Evolutionary conservation across 2,113 vertebrate genomes (phyloP).

Genomic region (Archocentrus centrarchus): DNA sequence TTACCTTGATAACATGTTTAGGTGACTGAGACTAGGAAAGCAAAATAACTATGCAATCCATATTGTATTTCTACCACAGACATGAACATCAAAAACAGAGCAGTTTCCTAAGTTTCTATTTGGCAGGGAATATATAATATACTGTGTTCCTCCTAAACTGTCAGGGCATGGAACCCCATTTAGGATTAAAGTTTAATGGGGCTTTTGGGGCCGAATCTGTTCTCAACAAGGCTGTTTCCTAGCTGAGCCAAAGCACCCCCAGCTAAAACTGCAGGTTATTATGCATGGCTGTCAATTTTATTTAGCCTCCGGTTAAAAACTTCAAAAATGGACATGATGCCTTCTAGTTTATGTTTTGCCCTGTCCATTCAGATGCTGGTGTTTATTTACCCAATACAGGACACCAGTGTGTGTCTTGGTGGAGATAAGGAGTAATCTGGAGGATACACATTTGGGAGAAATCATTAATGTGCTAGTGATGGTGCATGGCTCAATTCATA

Average conservation of each 20-base stretch:
- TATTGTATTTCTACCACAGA: slow-evolving; percentile 32
- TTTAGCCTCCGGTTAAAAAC: slow-evolving; percentile 74
- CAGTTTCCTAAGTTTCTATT: slow-evolving; percentile 46
- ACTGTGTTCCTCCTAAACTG: slow-evolving; percentile 64
- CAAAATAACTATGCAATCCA: not conserved
- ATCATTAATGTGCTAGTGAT: slow-evolving; percentile 78
- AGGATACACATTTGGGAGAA: slow-evolving; percentile 75
- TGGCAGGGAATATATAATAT: slow-evolving; percentile 43
- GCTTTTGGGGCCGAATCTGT: slow-evolving; percentile 69
- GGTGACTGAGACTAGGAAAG: not conserved
- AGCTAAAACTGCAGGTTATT: slow-evolving; percentile 78
- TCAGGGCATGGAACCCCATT: slow-evolving; percentile 71
- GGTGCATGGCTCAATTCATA: slow-evolving; percentile 78
- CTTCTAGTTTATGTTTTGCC: slow-evolving; percentile 67
- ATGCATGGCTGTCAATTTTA: slow-evolving; percentile 81
- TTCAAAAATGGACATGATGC: slow-evolving; percentile 78
- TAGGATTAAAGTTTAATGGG: slow-evolving; percentile 78
- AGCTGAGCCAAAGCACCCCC: slow-evolving; percentile 65
- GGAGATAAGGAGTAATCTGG: slow-evolving; percentile 80
- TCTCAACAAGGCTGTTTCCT: slow-evolving; percentile 72
- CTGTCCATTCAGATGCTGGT: slow-evolving; percentile 62
- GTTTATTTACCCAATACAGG: slow-evolving; percentile 78
- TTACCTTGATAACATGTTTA: not conserved
- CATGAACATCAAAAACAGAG: slow-evolving; percentile 8
- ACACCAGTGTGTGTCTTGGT: slow-evolving; percentile 72